Conservation (phyloP, 2,797 vertebrate species). For the Cossypha caffra region DNA sequence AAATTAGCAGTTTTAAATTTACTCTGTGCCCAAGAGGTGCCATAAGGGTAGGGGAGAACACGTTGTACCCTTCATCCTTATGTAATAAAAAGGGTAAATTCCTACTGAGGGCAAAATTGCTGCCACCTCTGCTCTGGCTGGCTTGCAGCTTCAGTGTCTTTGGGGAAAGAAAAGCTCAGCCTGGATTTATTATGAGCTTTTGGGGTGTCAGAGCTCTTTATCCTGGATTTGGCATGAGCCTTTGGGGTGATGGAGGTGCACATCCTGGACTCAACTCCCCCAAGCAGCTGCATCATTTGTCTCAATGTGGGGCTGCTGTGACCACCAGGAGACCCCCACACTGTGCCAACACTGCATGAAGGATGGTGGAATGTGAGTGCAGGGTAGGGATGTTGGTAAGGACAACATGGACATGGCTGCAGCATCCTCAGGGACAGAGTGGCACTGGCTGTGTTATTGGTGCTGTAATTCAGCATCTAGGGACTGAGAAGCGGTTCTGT, state of each 20-base stretch:
- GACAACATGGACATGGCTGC: accelerated
- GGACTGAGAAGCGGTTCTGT: neutral
- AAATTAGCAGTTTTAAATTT: constrained; percentile 55
- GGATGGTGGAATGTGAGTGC: accelerated
- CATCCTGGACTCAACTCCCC: neutral
- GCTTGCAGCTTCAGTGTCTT: accelerated
- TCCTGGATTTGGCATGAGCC: neutral
- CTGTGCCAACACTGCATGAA: neutral
- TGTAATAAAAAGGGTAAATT: constrained; percentile 6
- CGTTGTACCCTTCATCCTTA: neutral
- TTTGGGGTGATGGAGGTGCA: neutral
- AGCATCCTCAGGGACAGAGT: accelerated
- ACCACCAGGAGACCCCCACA: too few species aligned
- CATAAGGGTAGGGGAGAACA: neutral
- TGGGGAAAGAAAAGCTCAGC: neutral
- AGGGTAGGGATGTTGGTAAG: accelerated
- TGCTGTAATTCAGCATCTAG: neutral
- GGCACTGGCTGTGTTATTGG: accelerated
- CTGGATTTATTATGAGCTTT: neutral
- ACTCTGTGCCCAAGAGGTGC: constrained; percentile 23
- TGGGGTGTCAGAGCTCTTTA: neutral
- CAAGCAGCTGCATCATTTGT: accelerated
- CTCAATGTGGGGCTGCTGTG: neutral
- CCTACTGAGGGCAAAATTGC: neutral
- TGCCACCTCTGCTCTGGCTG: neutral